Percentiles rank a stretch among this genome's conserved stretches.
These are phyloP conservation scores for Sipha maydis DNA, from an alignment of 2,888 invertebrate genomes.

Conservation along the genomic window DNA sequence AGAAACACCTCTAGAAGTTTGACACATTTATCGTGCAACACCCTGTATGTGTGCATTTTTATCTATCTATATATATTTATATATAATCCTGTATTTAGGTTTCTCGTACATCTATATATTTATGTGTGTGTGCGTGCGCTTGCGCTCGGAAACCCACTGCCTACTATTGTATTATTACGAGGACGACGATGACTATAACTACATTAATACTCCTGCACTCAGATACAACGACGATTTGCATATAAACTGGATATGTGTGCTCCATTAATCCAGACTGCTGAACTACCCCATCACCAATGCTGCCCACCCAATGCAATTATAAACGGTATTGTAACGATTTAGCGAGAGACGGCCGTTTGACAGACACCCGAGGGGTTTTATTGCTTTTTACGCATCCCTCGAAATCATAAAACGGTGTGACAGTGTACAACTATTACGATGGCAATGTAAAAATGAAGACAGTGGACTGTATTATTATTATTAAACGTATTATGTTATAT, in stretches of 20 bases:
- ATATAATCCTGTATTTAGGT: neutral
- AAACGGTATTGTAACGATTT: slow-evolving; percentile 6
- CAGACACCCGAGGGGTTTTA: slow-evolving; percentile 37
- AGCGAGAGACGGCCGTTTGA: slow-evolving; percentile 40
- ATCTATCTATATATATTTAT: neutral
- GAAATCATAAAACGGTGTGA: slow-evolving; percentile 27
- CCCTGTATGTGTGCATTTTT: neutral
- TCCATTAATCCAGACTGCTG: slow-evolving; percentile 29
- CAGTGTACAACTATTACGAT: neutral
- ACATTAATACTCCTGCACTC: neutral
- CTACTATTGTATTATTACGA: neutral
- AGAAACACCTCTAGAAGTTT: no score
- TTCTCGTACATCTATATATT: neutral
- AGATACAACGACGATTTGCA: slow-evolving; percentile 40
- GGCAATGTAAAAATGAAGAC: neutral
- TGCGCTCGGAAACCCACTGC: neutral
- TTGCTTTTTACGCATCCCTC: slow-evolving; percentile 29
- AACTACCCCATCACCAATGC: neutral
- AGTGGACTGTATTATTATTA: neutral
- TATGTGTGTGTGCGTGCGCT: neutral
- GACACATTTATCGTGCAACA: no score
- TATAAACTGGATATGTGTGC: slow-evolving; percentile 48
- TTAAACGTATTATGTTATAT: neutral
- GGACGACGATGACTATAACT: neutral
- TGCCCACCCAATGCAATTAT: neutral